Evolutionary conservation across 2,888 invertebrate species (phyloP).

Genomic region (Acronicta aceris): DNA sequence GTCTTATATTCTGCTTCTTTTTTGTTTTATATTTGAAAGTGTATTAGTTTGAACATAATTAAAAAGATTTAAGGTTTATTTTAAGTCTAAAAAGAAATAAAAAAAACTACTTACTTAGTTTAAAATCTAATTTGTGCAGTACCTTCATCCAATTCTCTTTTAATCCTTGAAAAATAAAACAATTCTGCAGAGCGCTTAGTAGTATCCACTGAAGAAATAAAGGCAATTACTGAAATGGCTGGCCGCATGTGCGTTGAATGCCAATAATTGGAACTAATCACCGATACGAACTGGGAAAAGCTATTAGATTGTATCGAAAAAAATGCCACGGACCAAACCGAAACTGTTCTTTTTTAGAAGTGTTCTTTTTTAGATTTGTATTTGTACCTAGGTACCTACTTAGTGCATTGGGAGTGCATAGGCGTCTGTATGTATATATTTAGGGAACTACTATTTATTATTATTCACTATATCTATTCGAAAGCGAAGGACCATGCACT

Average conservation of each 20-base stretch:
- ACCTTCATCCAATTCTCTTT: conserved; percentile 25
- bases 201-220: conserved; percentile 65
- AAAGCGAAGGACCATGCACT: too few relatives aligned
- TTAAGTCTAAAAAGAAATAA: not conserved
- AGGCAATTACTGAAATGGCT: conserved; percentile 74
- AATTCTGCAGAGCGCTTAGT: conserved; percentile 20
- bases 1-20: not conserved
- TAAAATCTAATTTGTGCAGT: conserved; percentile 29
- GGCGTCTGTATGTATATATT: too few relatives aligned
- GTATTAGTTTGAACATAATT: not conserved
- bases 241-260: conserved; percentile 75
- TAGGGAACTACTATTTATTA: too few relatives aligned
- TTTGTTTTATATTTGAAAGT: not conserved
- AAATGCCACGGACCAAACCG: conserved; percentile 24
- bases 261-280: conserved; percentile 79
- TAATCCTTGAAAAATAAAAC: conserved; percentile 36
- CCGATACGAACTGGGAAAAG: conserved; percentile 60
- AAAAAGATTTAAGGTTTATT: not conserved
- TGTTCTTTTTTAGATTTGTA: not conserved
- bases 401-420: not conserved
- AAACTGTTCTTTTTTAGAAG: conserved; percentile 20
- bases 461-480: too few relatives aligned
- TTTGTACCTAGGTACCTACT: conserved; percentile 10
- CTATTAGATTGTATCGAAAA: conserved; percentile 51
- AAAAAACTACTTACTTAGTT: conserved; percentile 8